phyloP scores from a whole-genome alignment of 2,888 invertebrate species.

The Melanostoma scalare region DNA sequence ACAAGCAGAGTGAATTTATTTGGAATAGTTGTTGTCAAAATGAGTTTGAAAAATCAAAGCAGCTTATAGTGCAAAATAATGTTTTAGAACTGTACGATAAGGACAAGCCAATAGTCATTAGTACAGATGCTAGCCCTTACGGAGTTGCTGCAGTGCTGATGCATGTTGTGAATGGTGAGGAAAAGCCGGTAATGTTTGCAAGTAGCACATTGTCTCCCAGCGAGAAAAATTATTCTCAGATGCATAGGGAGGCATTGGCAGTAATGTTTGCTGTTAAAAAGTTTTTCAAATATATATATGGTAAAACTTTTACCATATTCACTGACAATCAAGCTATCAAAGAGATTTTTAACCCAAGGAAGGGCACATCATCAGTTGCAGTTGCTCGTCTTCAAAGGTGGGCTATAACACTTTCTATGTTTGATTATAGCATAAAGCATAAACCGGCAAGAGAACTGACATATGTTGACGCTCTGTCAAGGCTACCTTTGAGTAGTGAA shows the following conservation, averaged over 20 bases:
- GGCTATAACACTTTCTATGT: conserved; percentile 3
- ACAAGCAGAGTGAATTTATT: neutral
- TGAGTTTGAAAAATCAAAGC: conserved; percentile 14
- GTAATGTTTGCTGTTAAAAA: conserved; percentile 77
- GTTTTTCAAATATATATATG: conserved; percentile 4
- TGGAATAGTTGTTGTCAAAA: conserved; percentile 5
- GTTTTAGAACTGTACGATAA: conserved; percentile 9
- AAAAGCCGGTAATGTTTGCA: conserved; percentile 21
- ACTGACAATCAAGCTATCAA: conserved; percentile 69
- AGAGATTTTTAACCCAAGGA: conserved; percentile 64
- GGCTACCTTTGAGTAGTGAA: conserved; percentile 18
- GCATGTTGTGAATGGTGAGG: neutral
- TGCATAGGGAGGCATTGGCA: conserved; percentile 76
- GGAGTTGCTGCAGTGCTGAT: no score
- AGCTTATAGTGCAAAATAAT: conserved; percentile 14
- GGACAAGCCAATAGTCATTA: conserved; percentile 19
- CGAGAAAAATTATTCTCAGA: conserved; percentile 73
- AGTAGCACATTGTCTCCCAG: conserved; percentile 2
- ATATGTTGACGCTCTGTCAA: conserved; percentile 37
- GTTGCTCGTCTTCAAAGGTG: neutral
- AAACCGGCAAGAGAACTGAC: conserved; percentile 23
- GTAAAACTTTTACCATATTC: conserved; percentile 18
- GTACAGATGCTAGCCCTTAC: neutral
- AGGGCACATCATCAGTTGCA: conserved; percentile 7
- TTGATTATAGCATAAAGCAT: neutral